phyloP scores from a whole-genome alignment of 2,797 vertebrate genomes.

The Onychomys torridus region DNA sequence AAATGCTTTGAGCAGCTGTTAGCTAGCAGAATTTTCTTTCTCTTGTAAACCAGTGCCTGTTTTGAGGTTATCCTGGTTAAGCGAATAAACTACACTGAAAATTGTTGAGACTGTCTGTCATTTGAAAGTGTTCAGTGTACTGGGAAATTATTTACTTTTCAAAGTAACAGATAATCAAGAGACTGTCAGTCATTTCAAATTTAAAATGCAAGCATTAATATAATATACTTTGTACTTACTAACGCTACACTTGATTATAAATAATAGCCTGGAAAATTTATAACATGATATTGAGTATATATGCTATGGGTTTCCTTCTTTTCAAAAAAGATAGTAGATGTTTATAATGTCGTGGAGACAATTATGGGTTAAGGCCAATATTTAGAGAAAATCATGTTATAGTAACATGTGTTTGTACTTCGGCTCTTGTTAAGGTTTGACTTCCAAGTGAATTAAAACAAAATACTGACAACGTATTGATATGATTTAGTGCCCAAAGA shows the following conservation, averaged over 20 bases:
- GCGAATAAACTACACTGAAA: slow-evolving; percentile 40
- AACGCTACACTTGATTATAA: slow-evolving; percentile 3
- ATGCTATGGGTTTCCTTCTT: background rate
- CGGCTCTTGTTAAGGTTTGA: slow-evolving; percentile 14
- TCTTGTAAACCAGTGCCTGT: background rate
- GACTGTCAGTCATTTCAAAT: slow-evolving; percentile 46
- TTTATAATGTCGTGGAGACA: slow-evolving; percentile 12
- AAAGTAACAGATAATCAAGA: slow-evolving; percentile 42
- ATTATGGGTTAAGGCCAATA: slow-evolving; percentile 41
- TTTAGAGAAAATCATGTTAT: slow-evolving; percentile 40
- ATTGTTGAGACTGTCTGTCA: background rate
- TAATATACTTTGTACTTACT: slow-evolving; percentile 20
- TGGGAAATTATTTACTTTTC: background rate
- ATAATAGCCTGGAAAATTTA: slow-evolving; percentile 20
- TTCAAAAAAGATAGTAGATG: slow-evolving; percentile 22
- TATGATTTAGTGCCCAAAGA: background rate
- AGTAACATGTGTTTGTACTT: slow-evolving; percentile 44
- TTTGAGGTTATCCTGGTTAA: slow-evolving; percentile 38
- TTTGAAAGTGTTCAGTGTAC: background rate
- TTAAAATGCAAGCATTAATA: background rate
- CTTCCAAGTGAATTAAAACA: slow-evolving; percentile 25
- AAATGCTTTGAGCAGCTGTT: slow-evolving; percentile 36
- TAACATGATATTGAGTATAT: background rate
- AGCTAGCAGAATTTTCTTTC: background rate
- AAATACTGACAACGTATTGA: background rate